phyloP scores from a whole-genome alignment of 2,888 invertebrate species.

The Oscheius sp. region DNA sequence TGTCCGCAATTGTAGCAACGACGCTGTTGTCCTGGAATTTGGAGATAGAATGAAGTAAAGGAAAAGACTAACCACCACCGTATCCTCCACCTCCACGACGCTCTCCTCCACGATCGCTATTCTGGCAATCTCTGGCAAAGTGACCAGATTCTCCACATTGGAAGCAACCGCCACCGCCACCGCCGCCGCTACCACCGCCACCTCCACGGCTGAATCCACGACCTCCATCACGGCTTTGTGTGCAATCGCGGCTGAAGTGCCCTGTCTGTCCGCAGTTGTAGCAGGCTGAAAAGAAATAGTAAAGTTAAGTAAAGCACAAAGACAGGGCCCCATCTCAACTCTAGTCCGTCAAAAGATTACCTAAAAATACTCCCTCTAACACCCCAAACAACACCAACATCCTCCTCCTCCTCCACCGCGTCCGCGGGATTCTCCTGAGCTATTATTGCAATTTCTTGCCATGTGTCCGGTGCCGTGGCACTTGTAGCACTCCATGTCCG shows the following conservation, averaged over 20 bases:
- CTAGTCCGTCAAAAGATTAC: constrained; percentile 31
- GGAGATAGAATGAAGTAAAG: neutral
- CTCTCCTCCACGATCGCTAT: constrained; percentile 42
- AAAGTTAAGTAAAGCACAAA: constrained; percentile 3
- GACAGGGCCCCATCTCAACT: constrained; percentile 2
- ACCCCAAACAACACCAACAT: constrained; percentile 41
- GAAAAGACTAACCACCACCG: constrained; percentile 1
- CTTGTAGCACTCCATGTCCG: constrained; percentile 59
- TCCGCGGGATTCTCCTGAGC: constrained; percentile 24
- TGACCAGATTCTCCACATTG: constrained; percentile 62
- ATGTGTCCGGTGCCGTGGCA: constrained; percentile 65
- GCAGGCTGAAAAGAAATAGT: constrained; percentile 50
- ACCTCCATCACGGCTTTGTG: constrained; percentile 39
- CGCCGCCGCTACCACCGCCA: constrained; percentile 35
- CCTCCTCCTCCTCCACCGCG: constrained; percentile 45
- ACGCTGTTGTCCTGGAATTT: constrained; percentile 38
- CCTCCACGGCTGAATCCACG: constrained; percentile 31
- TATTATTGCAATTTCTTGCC: constrained; percentile 56
- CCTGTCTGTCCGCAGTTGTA: constrained; percentile 62
- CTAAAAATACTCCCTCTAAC: constrained; percentile 28
- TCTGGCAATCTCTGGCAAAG: constrained; percentile 66
- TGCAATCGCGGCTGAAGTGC: constrained; percentile 67
- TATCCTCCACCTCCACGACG: constrained; percentile 31
- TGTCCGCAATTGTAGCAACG: constrained; percentile 65
- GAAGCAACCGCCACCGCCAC: constrained; percentile 39